Percentiles rank a stretch among this genome's conserved stretches.
phyloP scores from a whole-genome alignment of 2,888 invertebrate genomes.

The Empis stercorea region DNA sequence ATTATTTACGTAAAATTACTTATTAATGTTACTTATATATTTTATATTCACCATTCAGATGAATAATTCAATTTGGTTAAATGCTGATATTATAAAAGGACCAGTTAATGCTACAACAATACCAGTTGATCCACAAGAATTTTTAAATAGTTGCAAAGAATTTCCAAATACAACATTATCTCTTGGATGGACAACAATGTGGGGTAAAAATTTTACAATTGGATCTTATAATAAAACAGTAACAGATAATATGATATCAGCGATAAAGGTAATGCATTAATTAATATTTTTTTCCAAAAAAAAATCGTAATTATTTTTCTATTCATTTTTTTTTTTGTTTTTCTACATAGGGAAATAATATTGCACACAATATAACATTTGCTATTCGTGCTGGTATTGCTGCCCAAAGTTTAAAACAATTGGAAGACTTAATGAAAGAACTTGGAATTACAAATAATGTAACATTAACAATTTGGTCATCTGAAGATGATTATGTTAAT shows the following conservation, averaged over 20 bases:
- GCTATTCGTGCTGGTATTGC: slow-evolving; percentile 61
- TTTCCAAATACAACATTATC: slow-evolving; percentile 58
- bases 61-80: slow-evolving; percentile 67
- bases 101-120: slow-evolving; percentile 47
- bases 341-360: slow-evolving; percentile 23
- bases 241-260: slow-evolving; percentile 54
- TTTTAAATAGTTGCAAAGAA: slow-evolving; percentile 34
- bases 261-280: slow-evolving; percentile 34
- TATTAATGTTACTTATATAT: no score
- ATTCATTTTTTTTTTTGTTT: slow-evolving; percentile 1
- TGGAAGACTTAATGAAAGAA: slow-evolving; percentile 46
- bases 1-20: not conserved
- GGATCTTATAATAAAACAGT: slow-evolving; percentile 50
- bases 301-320: not conserved
- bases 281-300: not conserved
- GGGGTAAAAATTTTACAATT: slow-evolving; percentile 38
- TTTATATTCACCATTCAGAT: slow-evolving; percentile 36
- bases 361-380: slow-evolving; percentile 51
- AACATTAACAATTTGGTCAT: slow-evolving; percentile 72
- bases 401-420: slow-evolving; percentile 47
- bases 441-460: slow-evolving; percentile 26
- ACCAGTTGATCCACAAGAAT: slow-evolving; percentile 44
- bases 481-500: slow-evolving; percentile 52
- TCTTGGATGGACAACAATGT: slow-evolving; percentile 74
- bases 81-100: slow-evolving; percentile 68